A percentile compares a stretch with the other conserved stretches of the same genome.
Evolutionary conservation across 2,797 vertebrate genomes (phyloP).

Genomic region (Staurois parvus): DNA sequence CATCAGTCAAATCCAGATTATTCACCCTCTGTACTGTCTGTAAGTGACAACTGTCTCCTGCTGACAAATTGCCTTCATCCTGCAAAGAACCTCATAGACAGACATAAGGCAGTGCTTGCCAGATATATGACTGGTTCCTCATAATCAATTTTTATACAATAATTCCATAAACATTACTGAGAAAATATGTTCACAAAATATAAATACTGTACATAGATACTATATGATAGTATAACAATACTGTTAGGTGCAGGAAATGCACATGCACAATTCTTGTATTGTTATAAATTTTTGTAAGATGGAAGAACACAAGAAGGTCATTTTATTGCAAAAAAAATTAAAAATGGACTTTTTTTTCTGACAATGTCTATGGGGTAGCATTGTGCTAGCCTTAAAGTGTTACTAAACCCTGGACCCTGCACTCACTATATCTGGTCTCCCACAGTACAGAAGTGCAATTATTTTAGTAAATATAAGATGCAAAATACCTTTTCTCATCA

Average conservation of each 20-base stretch:
- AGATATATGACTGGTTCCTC: not conserved
- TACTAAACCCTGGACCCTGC: no score
- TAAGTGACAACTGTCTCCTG: not conserved
- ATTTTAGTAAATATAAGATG: no score
- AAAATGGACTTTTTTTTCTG: no score
- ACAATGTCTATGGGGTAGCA: not conserved
- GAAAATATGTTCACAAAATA: not conserved
- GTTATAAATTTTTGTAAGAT: no score
- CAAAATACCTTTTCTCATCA: no score
- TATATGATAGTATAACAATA: not conserved
- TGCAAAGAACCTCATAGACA: not conserved
- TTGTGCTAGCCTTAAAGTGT: no score
- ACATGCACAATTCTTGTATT: not conserved
- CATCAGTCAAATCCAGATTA: not conserved
- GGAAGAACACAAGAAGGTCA: no score
- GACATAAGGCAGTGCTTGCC: not conserved
- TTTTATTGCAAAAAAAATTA: no score
- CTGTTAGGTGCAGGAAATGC: not conserved
- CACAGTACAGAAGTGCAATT: no score
- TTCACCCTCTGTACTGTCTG: not conserved
- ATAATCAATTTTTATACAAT: not conserved
- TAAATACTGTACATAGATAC: no score
- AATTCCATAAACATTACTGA: not conserved
- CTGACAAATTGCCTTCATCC: not conserved
- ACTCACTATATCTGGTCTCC: no score